Conservation (phyloP, 92 coral and sea anemone species). For the Porites divaricata region DNA sequence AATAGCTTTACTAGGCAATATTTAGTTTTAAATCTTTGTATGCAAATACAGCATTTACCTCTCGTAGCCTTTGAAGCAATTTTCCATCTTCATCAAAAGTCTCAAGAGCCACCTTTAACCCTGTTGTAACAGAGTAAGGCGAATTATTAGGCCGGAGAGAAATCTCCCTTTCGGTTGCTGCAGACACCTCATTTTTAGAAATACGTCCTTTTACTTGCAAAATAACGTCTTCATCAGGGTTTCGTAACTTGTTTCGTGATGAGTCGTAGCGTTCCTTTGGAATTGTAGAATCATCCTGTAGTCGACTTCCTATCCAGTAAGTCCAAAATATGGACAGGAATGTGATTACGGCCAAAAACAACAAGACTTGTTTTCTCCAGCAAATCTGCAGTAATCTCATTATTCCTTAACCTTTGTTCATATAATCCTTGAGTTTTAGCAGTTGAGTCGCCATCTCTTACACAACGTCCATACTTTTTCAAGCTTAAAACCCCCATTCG, state of each 20-base stretch:
- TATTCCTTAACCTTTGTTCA: background rate
- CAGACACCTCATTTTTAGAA: background rate
- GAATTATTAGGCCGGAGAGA: background rate
- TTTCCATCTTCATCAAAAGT: background rate
- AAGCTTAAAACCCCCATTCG: conserved; percentile 8
- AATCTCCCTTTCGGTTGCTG: background rate
- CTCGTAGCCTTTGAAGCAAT: conserved; percentile 25
- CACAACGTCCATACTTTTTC: background rate
- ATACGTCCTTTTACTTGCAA: background rate
- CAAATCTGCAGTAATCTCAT: conserved; percentile 30
- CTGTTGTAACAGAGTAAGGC: background rate
- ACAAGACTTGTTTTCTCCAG: conserved; percentile 23
- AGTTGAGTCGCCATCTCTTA: conserved; percentile 21
- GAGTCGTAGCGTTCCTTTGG: background rate
- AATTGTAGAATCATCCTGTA: conserved; percentile 1
- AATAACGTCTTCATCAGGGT: background rate
- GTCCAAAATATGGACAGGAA: conserved; percentile 5
- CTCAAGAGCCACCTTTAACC: conserved; percentile 3
- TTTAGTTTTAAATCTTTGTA: too few relatives aligned
- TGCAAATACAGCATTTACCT: conserved; percentile 3
- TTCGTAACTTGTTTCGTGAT: background rate
- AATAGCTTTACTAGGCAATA: too few relatives aligned
- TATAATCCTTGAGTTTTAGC: background rate
- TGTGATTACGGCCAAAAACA: conserved; percentile 8
- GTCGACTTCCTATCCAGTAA: conserved; percentile 24